Evolutionary conservation across 2,888 invertebrate species (phyloP).

Genomic region (Cerastis rubricosa): DNA sequence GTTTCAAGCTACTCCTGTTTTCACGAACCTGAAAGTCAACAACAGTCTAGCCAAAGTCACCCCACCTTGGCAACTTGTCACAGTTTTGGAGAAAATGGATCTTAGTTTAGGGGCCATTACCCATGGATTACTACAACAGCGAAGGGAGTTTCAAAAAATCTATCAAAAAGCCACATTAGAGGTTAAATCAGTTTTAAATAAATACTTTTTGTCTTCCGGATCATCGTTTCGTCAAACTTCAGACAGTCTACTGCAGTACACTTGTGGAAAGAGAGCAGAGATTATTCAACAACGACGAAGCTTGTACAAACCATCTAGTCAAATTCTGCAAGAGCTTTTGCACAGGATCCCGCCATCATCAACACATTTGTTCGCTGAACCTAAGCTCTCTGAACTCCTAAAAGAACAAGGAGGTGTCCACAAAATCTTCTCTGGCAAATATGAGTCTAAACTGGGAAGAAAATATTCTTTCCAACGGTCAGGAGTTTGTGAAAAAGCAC

Average conservation of each 20-base stretch:
- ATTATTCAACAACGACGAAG: constrained; percentile 25
- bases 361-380: constrained; percentile 29
- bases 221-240: constrained; percentile 26
- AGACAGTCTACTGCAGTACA: constrained; percentile 10
- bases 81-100: constrained; percentile 18
- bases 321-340: constrained; percentile 6
- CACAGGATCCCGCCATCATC: constrained; percentile 22
- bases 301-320: constrained; percentile 13
- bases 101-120: constrained; percentile 17
- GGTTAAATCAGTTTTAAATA: constrained; percentile 22
- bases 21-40: constrained; percentile 19
- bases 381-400: constrained; percentile 2
- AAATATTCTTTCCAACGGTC: not conserved
- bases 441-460: not conserved
- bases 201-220: constrained; percentile 9
- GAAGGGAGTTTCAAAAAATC: constrained; percentile 24
- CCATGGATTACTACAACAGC: constrained; percentile 28
- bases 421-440: not conserved
- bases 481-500: not conserved
- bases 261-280: constrained; percentile 19
- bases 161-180: constrained; percentile 26
- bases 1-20: constrained; percentile 21
- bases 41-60: constrained; percentile 3
- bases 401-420: constrained; percentile 16
- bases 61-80: constrained; percentile 4